Evolutionary conservation across 2,113 vertebrate species (phyloP).

Genomic region (Nycticorax nycticorax): DNA sequence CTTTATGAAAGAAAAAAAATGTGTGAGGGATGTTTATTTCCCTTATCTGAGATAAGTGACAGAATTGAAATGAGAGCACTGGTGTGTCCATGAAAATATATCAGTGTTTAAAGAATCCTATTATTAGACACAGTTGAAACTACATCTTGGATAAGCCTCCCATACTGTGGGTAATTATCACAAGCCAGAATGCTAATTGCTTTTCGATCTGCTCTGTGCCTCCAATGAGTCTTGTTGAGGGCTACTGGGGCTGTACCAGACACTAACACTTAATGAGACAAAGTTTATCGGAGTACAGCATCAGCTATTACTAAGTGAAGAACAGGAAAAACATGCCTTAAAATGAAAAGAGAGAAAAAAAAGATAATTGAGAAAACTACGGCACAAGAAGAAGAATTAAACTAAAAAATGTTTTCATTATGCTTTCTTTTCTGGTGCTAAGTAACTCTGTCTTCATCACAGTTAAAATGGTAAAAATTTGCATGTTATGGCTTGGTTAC

Average conservation of each 20-base stretch:
- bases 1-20: slow-evolving; percentile 4
- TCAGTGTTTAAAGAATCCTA: slow-evolving; percentile 73
- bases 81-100: slow-evolving; percentile 68
- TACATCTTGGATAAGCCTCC: slow-evolving; percentile 66
- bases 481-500: not conserved
- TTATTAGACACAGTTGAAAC: slow-evolving; percentile 77
- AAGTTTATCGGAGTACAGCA: slow-evolving; percentile 58
- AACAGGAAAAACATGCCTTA: not conserved
- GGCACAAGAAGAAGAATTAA: not conserved
- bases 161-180: slow-evolving; percentile 80
- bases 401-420: not conserved
- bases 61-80: slow-evolving; percentile 65
- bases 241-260: slow-evolving; percentile 18
- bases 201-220: slow-evolving; percentile 73
- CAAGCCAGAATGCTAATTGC: slow-evolving; percentile 79
- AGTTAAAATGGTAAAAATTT: not conserved
- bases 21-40: slow-evolving; percentile 66
- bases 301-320: slow-evolving; percentile 21
- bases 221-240: slow-evolving; percentile 64
- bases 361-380: not conserved
- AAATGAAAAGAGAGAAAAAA: not conserved
- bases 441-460: not conserved
- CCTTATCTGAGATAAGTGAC: slow-evolving; percentile 57
- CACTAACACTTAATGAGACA: slow-evolving; percentile 60
- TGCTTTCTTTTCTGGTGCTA: not conserved